Percentiles rank a stretch among this genome's conserved stretches.
These are phyloP conservation scores for Agrochola lychnidis DNA, from an alignment of 2,888 invertebrate species.

Conservation along the genomic window DNA sequence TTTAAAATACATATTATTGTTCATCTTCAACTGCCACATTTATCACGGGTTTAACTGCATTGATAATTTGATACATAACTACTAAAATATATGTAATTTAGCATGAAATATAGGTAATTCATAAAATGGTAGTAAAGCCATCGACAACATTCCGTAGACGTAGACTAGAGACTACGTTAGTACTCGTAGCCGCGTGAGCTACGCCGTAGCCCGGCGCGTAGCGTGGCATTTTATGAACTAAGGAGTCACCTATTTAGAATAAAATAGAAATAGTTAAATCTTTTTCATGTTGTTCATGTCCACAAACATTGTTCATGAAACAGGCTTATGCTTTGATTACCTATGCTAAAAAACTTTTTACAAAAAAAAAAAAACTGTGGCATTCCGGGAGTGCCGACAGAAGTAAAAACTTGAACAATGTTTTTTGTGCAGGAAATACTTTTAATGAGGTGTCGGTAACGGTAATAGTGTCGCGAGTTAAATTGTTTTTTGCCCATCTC, in stretches of 20 bases:
- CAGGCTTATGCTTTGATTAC: no score
- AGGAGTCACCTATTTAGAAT: not conserved
- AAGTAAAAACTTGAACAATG: no score
- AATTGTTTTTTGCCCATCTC: no score
- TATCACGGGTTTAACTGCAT: not conserved
- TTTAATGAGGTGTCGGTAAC: no score
- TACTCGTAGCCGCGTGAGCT: conserved; percentile 17
- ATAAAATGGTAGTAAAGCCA: not conserved
- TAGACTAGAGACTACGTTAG: not conserved
- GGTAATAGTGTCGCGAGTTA: no score
- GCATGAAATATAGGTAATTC: not conserved
- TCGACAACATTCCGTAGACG: not conserved
- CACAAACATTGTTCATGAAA: no score
- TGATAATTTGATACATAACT: not conserved
- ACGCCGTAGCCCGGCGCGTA: conserved; percentile 15
- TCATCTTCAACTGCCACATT: not conserved
- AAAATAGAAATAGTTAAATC: not conserved
- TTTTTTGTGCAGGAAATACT: no score
- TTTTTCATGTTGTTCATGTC: no score
- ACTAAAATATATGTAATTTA: not conserved
- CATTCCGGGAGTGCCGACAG: no score
- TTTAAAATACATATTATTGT: not conserved
- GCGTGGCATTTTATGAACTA: not conserved
- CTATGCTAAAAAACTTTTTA: no score
- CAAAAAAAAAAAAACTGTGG: no score